Percentiles rank a stretch among this genome's conserved stretches.
Evolutionary conservation across 2,888 invertebrate genomes (phyloP).

Genomic region (Cheilosia grossa): DNA sequence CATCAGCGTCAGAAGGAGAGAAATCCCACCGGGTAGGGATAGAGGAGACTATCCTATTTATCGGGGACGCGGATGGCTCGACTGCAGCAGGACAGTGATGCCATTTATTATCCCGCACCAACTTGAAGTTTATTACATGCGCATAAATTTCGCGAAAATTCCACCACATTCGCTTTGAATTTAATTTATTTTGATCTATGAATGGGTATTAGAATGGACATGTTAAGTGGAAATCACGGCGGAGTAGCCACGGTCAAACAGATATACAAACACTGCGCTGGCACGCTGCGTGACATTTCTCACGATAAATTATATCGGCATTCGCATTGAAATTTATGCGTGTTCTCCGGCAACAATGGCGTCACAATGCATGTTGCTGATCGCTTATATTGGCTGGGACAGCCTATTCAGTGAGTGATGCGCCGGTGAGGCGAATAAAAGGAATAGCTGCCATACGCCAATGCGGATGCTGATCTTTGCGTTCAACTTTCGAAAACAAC

Average conservation of each 20-base stretch:
- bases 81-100: conserved; percentile 65
- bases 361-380: conserved; percentile 61
- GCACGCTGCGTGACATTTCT: conserved; percentile 66
- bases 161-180: conserved; percentile 74
- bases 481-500: conserved; percentile 36
- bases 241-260: conserved; percentile 42
- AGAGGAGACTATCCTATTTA: conserved; percentile 34
- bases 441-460: conserved; percentile 5
- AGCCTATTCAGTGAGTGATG: conserved; percentile 40
- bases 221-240: conserved; percentile 73
- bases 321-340: conserved; percentile 69
- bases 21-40: conserved; percentile 29
- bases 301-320: conserved; percentile 73
- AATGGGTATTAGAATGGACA: conserved; percentile 74
- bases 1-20: not conserved
- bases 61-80: conserved; percentile 33
- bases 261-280: conserved; percentile 23
- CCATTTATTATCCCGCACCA: conserved; percentile 75
- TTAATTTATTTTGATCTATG: conserved; percentile 74
- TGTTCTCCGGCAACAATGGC: conserved; percentile 70
- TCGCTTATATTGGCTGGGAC: conserved; percentile 47
- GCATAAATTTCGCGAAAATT: conserved; percentile 79
- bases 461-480: conserved; percentile 49
- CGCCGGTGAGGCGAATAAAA: conserved; percentile 28
- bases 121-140: conserved; percentile 80